Evolutionary conservation across 2,797 vertebrate species (phyloP).

Genomic region (Coracias cyanogaster): DNA sequence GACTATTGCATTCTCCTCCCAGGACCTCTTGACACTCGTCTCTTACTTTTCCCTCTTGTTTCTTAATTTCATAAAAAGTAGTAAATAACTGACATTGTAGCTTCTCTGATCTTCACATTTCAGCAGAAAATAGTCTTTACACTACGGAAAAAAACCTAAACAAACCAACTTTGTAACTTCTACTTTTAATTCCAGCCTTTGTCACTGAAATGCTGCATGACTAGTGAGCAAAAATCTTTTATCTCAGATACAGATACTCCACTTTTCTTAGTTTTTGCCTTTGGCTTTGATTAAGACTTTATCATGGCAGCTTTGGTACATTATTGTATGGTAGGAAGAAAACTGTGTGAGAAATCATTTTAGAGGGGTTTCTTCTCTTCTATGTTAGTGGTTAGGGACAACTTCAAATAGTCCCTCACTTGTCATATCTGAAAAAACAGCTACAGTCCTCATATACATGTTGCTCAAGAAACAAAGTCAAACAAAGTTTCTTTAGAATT

Average conservation of each 20-base stretch:
- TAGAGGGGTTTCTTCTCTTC: not conserved
- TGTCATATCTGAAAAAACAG: not conserved
- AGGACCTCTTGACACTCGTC: not conserved
- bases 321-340: not conserved
- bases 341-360: not conserved
- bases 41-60: not conserved
- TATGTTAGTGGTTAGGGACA: not conserved
- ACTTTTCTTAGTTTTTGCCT: not conserved
- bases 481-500: not conserved
- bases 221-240: accelerated
- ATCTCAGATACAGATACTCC: not conserved
- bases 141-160: not conserved
- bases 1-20: not conserved
- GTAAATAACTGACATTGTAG: not conserved
- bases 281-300: not conserved
- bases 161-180: not conserved
- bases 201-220: not conserved
- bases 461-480: not conserved
- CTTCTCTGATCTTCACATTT: not conserved
- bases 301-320: not conserved
- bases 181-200: not conserved
- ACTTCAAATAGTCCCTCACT: not conserved
- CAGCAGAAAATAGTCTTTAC: not conserved
- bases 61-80: not conserved
- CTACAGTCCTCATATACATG: not conserved